phyloP scores from a whole-genome alignment of 2,113 vertebrate genomes.

The Myotis yumanensis region DNA sequence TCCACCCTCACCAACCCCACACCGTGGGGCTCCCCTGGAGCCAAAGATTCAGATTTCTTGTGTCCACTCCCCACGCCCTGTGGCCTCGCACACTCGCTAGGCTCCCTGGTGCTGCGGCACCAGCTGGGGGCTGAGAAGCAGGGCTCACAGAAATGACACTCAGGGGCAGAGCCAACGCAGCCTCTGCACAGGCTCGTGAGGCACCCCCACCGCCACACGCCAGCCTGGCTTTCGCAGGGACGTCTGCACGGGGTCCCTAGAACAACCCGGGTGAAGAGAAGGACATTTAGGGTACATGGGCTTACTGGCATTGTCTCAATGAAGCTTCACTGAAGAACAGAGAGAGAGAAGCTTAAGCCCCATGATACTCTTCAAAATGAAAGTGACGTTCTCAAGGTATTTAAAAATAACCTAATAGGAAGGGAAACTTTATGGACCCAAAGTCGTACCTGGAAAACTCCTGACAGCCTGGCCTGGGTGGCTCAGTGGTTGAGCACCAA shows the following conservation, averaged over 20 bases:
- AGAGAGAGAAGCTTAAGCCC: conserved; percentile 36
- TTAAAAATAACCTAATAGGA: conserved; percentile 46
- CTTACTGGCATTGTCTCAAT: conserved; percentile 41
- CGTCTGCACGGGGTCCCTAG: no score
- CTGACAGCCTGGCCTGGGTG: neutral
- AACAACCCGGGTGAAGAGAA: neutral
- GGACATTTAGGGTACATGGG: neutral
- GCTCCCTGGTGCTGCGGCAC: neutral
- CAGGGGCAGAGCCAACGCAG: neutral
- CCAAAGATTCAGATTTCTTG: neutral
- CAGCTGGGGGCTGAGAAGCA: neutral
- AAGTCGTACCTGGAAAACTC: neutral
- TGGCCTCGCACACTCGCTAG: neutral
- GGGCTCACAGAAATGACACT: neutral
- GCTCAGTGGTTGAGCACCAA: no score
- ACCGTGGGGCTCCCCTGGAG: neutral
- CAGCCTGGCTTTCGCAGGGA: no score
- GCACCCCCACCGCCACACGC: neutral
- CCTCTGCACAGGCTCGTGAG: neutral
- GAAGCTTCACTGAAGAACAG: conserved; percentile 47
- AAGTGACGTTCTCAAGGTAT: conserved; percentile 58
- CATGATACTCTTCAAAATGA: conserved; percentile 52
- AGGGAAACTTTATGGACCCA: neutral
- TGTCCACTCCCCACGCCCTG: neutral
- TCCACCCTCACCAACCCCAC: neutral